These are phyloP conservation scores for Eupithecia abbreviata DNA, from an alignment of 2,888 invertebrate genomes.

Conservation along the genomic window DNA sequence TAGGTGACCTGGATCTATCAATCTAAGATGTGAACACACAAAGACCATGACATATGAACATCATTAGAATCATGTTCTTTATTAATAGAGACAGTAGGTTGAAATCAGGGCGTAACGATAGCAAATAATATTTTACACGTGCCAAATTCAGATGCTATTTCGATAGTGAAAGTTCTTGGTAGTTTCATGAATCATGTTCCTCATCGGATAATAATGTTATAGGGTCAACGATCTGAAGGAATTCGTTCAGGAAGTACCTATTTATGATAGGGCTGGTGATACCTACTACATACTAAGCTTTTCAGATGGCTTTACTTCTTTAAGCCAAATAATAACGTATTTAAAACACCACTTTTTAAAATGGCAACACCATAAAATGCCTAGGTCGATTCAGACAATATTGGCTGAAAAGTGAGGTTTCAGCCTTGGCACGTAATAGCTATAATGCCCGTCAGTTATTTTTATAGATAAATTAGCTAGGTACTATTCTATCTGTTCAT, in stretches of 20 bases:
- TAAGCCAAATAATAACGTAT: no score
- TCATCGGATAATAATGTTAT: not conserved
- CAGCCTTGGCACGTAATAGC: no score
- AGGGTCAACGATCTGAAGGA: not conserved
- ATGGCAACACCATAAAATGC: no score
- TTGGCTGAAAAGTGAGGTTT: no score
- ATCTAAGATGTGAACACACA: no score
- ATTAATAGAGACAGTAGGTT: conserved; percentile 20
- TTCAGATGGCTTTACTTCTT: no score
- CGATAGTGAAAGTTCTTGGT: conserved; percentile 43
- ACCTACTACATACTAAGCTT: no score
- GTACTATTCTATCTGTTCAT: no score
- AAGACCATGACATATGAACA: conserved; percentile 25
- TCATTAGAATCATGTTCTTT: conserved; percentile 14
- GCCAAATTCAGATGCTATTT: conserved; percentile 43
- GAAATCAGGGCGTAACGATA: conserved; percentile 21
- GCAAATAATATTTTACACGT: conserved; percentile 32
- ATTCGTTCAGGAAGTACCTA: not conserved
- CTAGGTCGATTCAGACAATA: no score
- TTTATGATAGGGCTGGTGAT: not conserved
- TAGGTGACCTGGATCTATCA: conserved; percentile 39
- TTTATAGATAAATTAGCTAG: no score
- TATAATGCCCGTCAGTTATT: no score
- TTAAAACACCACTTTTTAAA: no score
- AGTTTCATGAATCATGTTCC: conserved; percentile 29